Evolutionary conservation across 37 sponge, comb jelly and placozoan genomes (phyloP), one percentile per base, ranked within the genome.

Genomic region (Theonella swinhoei): DNA sequence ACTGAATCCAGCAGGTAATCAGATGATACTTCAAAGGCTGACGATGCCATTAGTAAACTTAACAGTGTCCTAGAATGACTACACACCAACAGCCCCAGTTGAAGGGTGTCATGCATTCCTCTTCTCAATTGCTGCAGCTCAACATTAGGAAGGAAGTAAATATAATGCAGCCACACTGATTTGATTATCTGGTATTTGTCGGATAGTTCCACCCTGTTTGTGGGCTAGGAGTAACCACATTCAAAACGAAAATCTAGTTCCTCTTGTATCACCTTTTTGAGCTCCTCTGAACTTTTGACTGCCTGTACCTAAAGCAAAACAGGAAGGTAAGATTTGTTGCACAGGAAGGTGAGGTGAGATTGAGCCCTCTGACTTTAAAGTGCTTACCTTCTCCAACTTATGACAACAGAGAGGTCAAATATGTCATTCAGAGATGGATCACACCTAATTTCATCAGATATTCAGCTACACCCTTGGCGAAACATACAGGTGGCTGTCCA

Each of bases 401-500:
- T 65, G 9, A 32, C 59, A 19, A 80, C 70, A 42, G 7, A 20
- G 26, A 5, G 40, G 30, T 72, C 73, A 2, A 64, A 60, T 23
- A 80, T 82, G 35, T 82, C 39, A 58, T 72, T n/a, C 28, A 82
- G 32, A 2, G 9, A 54, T 9, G 41, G n/a, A 29, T 17, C 22
- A n/a, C 71, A 40, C 35, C 32, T 47, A 23, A 68, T 70, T 24
- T 38, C 29, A 39, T 68, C 59, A 65, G 7, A 68, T 68, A 85
- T 29, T 85, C 85, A 42, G 78, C 77, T 25, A 85, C 72, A 68
- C 70, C 70, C 14, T 23, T 28, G 30, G 84, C 28, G 35, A 83
- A 83, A 28, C 84, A 83, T 40, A 75, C 43, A 11, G 68, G 84
- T 35, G 76, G 59, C 34, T 83, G 36, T 5, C 82, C 82, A 24